Base-by-base conservation (phyloP, 2,888 invertebrate species). In the Dasypolia templi region DNA sequence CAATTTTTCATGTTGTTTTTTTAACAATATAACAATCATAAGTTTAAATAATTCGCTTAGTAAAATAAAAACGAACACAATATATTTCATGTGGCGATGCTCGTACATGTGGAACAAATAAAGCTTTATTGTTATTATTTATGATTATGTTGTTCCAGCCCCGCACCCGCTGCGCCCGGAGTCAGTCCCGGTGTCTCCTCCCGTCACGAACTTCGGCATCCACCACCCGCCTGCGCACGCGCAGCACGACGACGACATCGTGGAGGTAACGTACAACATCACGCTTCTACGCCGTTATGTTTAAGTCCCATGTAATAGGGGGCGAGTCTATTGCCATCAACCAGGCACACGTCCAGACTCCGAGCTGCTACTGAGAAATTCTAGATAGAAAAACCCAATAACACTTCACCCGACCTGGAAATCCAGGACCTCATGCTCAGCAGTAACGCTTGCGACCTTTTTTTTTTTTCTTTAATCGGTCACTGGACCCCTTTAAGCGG, bases 181-280 rank as follows among this genome's bases (percentile, higher is more conserved):
- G 75, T 89, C 91, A 0, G 87, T 88, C 11, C 87, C 89, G 2
- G 78, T 82, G 1, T 74, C 64, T 0, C 72, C 49, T 39, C 84
- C 86, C 0, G 46, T 92, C 87, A 93, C 91, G 83, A 94, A 95
- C 93, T 94, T 95, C 91, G 94, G 94, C 79, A 94, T 94, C 67
- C 94, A 94, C 85, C 95, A 91, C 67, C 93, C 95, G 35, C 93
- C 91, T 56, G 79, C 81, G 67, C 75, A 72, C 9, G 32, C 77
- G 0, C 85, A 90, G 63, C 91, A 91, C 73, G 95, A 96, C 78
- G 95, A 95, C 70, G 94, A 96, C 61, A 93, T 96, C 59, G 94
- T 95, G 0, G 95, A 96, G 92, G 95, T 95, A 26, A 7, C 35
- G 11, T 51, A 53, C 14, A 2, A 53, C 26, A 3, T n/a, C 51